A percentile compares a stretch with the other conserved stretches of the same genome.
phyloP scores from a whole-genome alignment of 2,113 vertebrate species.

The Enhydra lutris region DNA sequence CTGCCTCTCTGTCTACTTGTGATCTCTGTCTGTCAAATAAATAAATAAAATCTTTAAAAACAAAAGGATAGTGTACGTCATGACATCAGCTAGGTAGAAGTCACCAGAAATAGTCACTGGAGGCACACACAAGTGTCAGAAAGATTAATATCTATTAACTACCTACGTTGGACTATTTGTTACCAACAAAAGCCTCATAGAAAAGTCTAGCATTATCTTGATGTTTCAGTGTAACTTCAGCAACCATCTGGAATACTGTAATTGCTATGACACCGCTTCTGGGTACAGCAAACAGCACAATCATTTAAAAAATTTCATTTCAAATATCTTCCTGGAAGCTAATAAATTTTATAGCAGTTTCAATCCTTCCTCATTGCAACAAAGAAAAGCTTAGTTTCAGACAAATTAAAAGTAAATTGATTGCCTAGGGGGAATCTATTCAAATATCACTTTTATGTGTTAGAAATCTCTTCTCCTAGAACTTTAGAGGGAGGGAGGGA shows the following conservation, averaged over 20 bases:
- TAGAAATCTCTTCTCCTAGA: conserved; percentile 81
- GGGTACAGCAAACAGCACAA: conserved; percentile 81
- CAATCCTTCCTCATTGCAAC: conserved; percentile 84
- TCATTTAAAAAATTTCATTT: conserved; percentile 83
- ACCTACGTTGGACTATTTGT: neutral
- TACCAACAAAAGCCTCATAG: neutral
- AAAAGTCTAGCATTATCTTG: conserved; percentile 39
- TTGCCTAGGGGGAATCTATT: conserved; percentile 86
- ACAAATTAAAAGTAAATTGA: conserved; percentile 90
- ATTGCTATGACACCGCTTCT: conserved; percentile 77
- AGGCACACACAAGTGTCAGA: neutral
- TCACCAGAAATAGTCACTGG: neutral
- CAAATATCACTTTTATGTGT: conserved; percentile 86
- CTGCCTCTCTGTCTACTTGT: no score
- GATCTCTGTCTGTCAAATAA: no score
- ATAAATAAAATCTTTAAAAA: no score
- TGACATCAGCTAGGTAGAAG: neutral
- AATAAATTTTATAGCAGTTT: conserved; percentile 86
- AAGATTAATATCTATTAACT: neutral
- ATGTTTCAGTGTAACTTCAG: conserved; percentile 56
- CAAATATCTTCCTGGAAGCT: conserved; percentile 85
- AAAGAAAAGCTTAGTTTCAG: conserved; percentile 87
- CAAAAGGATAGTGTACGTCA: neutral
- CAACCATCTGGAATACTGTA: conserved; percentile 75
- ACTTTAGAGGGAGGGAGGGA: conserved; percentile 70